Conservation (phyloP, 64 coral and sea anemone genomes). For the Orbicella faveolata region DNA sequence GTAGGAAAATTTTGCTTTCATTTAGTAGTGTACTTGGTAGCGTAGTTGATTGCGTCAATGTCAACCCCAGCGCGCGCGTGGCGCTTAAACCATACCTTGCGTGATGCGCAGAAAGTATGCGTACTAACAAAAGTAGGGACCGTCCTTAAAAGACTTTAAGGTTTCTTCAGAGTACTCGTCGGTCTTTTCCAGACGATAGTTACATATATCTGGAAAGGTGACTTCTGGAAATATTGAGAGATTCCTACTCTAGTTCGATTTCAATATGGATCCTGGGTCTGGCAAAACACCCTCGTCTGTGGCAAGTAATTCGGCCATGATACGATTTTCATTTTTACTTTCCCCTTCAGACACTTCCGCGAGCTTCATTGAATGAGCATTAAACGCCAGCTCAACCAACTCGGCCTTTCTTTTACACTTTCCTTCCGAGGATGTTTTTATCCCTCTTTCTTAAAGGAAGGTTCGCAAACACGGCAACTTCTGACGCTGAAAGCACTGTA, state of each 20-base stretch:
- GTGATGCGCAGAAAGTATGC: too few species aligned
- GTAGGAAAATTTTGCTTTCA: too few species aligned
- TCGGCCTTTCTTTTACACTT: slow-evolving; percentile 3
- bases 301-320: slow-evolving; percentile 1
- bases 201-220: slow-evolving; percentile 70
- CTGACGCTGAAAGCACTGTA: neutral
- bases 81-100: too few species aligned
- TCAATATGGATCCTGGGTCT: neutral
- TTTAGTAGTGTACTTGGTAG: too few species aligned
- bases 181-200: slow-evolving; percentile 46
- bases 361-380: slow-evolving; percentile 39
- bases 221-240: slow-evolving; percentile 35
- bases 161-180: slow-evolving; percentile 46
- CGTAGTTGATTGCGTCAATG: too few species aligned
- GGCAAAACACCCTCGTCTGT: slow-evolving; percentile 50
- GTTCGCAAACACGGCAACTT: neutral
- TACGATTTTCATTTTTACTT: slow-evolving; percentile 1
- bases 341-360: neutral
- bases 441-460: slow-evolving; percentile 7
- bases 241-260: slow-evolving; percentile 48
- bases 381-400: slow-evolving; percentile 34
- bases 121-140: too few species aligned
- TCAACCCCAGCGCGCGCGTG: too few species aligned
- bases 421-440: slow-evolving; percentile 1
- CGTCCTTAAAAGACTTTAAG: slow-evolving; percentile 37